Evolutionary conservation across 2,888 invertebrate genomes (phyloP).

Genomic region (Drosophila phalerata): DNA sequence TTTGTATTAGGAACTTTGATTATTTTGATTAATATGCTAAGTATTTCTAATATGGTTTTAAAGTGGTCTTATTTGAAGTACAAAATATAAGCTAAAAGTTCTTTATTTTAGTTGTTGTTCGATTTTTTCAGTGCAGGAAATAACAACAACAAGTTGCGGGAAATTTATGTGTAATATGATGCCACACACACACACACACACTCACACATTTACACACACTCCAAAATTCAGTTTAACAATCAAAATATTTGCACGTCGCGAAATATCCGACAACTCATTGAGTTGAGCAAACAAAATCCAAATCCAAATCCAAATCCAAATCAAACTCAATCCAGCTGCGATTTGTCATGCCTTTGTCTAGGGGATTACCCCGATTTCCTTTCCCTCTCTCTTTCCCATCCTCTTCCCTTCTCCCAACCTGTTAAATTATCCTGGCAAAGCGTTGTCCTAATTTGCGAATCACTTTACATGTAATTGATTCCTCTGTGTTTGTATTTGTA

Average conservation of each 20-base stretch:
- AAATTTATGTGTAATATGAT: slow-evolving; percentile 56
- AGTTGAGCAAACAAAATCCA: slow-evolving; percentile 57
- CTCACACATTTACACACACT: background rate
- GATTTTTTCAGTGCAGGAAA: background rate
- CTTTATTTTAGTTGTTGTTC: no score
- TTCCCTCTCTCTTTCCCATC: background rate
- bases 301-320: slow-evolving; percentile 51
- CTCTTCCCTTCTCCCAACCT: background rate
- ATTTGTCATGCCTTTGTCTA: slow-evolving; percentile 28
- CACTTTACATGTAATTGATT: slow-evolving; percentile 44
- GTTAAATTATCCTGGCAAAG: slow-evolving; percentile 40
- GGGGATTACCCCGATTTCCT: background rate
- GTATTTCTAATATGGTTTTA: no score
- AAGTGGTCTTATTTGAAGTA: no score
- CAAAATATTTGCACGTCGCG: slow-evolving; percentile 56
- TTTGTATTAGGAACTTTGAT: no score
- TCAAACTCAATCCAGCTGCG: slow-evolving; percentile 31
- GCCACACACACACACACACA: slow-evolving; percentile 5
- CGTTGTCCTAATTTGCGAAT: slow-evolving; percentile 45
- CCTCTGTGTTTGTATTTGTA: background rate
- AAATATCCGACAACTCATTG: slow-evolving; percentile 58
- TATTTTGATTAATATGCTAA: no score
- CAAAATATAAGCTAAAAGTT: no score
- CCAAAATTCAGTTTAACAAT: slow-evolving; percentile 57
- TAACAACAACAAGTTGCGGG: slow-evolving; percentile 1